phyloP scores from a whole-genome alignment of 2,888 invertebrate genomes.

The Sesamia inferens region DNA sequence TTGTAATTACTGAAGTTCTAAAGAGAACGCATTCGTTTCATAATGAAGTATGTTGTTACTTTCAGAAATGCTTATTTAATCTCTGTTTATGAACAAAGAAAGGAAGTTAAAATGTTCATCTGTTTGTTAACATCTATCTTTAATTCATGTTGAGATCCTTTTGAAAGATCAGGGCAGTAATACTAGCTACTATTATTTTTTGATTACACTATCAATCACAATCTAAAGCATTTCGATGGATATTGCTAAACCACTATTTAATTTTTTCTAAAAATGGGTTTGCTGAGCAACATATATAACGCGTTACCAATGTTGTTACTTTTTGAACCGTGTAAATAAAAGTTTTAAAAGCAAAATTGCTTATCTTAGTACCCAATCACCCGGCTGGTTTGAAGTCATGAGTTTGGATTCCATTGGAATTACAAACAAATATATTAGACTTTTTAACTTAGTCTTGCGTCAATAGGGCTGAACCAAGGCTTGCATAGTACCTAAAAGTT shows the following conservation, averaged over 20 bases:
- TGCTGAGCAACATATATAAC: no score
- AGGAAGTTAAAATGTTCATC: background rate
- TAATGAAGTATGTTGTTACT: conserved; percentile 20
- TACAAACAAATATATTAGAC: background rate
- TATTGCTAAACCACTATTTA: no score
- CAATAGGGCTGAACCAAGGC: background rate
- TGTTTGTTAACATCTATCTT: background rate
- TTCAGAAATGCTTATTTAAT: conserved; percentile 19
- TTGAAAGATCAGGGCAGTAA: background rate
- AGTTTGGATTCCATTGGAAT: background rate
- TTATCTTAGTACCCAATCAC: no score
- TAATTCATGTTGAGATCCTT: background rate
- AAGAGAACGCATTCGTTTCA: conserved; percentile 31
- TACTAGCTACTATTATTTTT: no score
- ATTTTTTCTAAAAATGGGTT: background rate
- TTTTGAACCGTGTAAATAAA: no score
- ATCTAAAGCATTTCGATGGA: no score
- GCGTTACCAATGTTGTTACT: no score
- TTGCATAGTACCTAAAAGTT: background rate
- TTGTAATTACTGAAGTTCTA: conserved; percentile 43
- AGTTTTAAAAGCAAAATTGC: no score
- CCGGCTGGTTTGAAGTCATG: background rate
- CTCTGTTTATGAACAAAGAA: background rate
- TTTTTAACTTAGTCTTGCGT: background rate
- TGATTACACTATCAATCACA: no score